A percentile compares a stretch with the other conserved stretches of the same genome.
Conservation (phyloP, 2,797 vertebrate genomes). For the Pagetopsis macropterus region DNA sequence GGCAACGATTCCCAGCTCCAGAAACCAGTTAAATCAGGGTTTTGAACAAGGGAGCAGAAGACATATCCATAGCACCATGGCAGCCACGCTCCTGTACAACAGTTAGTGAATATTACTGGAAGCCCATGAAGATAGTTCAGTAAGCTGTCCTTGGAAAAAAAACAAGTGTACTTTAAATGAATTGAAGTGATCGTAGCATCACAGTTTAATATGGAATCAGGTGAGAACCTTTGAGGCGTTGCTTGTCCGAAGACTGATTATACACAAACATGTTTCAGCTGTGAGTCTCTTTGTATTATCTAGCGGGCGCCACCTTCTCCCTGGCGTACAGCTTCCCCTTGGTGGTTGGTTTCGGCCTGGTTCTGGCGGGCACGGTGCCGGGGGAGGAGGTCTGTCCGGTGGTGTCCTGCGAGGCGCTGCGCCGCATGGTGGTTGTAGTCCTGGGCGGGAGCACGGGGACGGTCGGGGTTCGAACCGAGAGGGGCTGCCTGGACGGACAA, state of each 20-base stretch:
- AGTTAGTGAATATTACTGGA: conserved; percentile 68
- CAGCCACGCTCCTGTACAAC: conserved; percentile 56
- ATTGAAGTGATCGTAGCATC: conserved; percentile 46
- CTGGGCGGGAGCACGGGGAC: conserved; percentile 74
- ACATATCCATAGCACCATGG: conserved; percentile 75
- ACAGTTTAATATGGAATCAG: conserved; percentile 55
- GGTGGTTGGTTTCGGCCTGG: conserved; percentile 55
- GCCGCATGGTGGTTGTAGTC: conserved; percentile 68
- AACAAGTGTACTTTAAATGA: conserved; percentile 55
- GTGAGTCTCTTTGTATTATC: conserved; percentile 79
- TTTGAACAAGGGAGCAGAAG: conserved; percentile 56
- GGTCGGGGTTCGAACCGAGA: conserved; percentile 76
- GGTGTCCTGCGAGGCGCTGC: conserved; percentile 74
- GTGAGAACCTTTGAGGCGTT: conserved; percentile 68
- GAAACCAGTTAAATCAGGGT: conserved; percentile 42
- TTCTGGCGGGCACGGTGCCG: conserved; percentile 38
- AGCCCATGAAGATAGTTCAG: conserved; percentile 69
- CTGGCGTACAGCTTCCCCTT: conserved; percentile 65
- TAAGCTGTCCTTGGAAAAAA: conserved; percentile 59
- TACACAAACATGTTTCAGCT: conserved; percentile 56
- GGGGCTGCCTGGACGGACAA: conserved; percentile 76
- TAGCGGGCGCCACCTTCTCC: conserved; percentile 71
- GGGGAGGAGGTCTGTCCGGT: conserved; percentile 49
- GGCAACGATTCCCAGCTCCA: conserved; percentile 41
- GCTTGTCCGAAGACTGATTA: conserved; percentile 63